phyloP scores from a whole-genome alignment of 2,888 invertebrate species.

The Norana najaformis region DNA sequence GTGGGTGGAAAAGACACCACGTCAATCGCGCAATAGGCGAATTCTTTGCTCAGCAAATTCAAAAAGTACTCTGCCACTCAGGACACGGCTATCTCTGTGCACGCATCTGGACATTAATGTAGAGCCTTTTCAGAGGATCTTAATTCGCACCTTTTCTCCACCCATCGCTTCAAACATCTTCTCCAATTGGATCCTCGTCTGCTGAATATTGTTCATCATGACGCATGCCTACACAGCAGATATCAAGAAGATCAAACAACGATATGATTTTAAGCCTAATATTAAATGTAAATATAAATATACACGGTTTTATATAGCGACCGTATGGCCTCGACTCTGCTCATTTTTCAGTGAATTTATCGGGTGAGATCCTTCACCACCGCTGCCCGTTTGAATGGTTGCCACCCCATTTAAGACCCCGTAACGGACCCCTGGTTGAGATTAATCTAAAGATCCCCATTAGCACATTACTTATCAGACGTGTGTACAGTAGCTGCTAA shows the following conservation, averaged over 20 bases:
- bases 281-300: background rate
- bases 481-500: background rate
- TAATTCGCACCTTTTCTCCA: constrained; percentile 74
- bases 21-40: too few relatives aligned
- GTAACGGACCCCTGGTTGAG: too few relatives aligned
- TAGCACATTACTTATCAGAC: too few relatives aligned
- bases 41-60: background rate
- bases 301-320: too few relatives aligned
- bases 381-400: too few relatives aligned
- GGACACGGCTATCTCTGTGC: background rate
- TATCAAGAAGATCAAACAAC: background rate
- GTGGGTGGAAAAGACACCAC: too few relatives aligned
- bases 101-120: background rate
- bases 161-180: constrained; percentile 99
- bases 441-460: too few relatives aligned
- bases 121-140: background rate
- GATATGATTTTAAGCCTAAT: background rate
- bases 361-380: too few relatives aligned
- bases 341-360: too few relatives aligned
- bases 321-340: too few relatives aligned
- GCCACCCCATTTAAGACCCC: too few relatives aligned
- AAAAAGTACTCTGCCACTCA: too few relatives aligned
- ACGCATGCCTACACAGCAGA: constrained; percentile 82
- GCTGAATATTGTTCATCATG: constrained; percentile 99
- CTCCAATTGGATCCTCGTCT: constrained; percentile 93